phyloP scores from a whole-genome alignment of 2,797 vertebrate species.

The Urophycis tenuis region DNA sequence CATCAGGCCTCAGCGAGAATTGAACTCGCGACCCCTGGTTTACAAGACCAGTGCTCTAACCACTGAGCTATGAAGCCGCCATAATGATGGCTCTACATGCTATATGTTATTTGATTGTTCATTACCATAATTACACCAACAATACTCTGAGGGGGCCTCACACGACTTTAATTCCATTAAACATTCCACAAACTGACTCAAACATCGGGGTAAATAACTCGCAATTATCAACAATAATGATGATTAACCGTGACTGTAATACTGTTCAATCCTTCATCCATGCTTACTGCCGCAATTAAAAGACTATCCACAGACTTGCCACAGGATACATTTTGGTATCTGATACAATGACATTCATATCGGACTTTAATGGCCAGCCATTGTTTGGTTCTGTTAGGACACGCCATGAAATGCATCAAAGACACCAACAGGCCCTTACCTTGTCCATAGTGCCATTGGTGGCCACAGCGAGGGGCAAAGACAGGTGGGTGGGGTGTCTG shows the following conservation, averaged over 20 bases:
- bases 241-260: background rate
- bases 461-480: constrained; percentile 51
- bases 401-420: background rate
- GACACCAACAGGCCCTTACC: constrained; percentile 42
- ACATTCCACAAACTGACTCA: background rate
- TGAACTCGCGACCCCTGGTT: constrained; percentile 4
- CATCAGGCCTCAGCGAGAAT: constrained; percentile 14
- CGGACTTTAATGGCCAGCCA: background rate
- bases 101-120: background rate
- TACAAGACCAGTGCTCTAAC: constrained; percentile 6
- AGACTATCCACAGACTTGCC: background rate
- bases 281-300: background rate
- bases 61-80: constrained; percentile 1
- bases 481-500: constrained; percentile 60
- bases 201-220: background rate
- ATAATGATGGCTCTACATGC: too few species aligned
- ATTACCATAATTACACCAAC: background rate
- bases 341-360: background rate
- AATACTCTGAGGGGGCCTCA: background rate
- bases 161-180: background rate
- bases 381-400: background rate
- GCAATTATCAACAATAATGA: background rate
- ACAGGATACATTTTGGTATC: background rate
- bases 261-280: background rate
- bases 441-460: constrained; percentile 50